phyloP scores from a whole-genome alignment of 2,888 invertebrate genomes.

The Melieria picta region DNA sequence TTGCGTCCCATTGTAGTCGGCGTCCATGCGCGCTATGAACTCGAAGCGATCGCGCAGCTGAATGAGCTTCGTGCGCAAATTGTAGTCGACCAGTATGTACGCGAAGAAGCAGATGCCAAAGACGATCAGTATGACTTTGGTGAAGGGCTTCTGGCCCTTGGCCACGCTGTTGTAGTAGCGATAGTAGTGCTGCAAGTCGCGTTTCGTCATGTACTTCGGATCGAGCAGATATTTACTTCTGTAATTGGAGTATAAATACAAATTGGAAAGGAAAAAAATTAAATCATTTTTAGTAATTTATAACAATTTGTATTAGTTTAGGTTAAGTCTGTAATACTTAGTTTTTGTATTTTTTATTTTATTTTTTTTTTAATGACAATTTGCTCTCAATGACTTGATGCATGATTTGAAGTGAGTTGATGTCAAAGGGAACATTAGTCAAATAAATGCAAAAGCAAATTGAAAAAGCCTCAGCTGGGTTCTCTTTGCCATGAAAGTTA shows the following conservation, averaged over 20 bases:
- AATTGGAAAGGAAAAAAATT: neutral
- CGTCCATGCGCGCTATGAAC: conserved; percentile 60
- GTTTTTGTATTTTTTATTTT: too few species aligned
- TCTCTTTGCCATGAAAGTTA: too few species aligned
- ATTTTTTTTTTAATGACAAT: too few species aligned
- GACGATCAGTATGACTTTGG: conserved; percentile 58
- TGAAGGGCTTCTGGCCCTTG: conserved; percentile 57
- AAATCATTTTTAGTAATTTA: neutral
- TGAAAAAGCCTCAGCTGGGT: too few species aligned
- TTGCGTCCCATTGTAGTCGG: conserved; percentile 56
- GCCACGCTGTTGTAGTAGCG: conserved; percentile 59
- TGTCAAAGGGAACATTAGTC: too few species aligned
- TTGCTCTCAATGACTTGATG: too few species aligned
- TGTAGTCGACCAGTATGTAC: conserved; percentile 63
- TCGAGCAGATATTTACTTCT: conserved; percentile 61
- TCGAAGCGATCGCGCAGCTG: conserved; percentile 59
- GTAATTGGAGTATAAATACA: conserved; percentile 30
- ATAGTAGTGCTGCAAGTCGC: conserved; percentile 60
- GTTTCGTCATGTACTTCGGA: conserved; percentile 63
- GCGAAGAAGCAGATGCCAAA: conserved; percentile 60
- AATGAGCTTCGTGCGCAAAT: conserved; percentile 59
- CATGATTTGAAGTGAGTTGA: too few species aligned
- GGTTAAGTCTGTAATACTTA: too few species aligned
- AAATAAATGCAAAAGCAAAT: too few species aligned
- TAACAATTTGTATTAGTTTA: too few species aligned